Evolutionary conservation across 2,888 invertebrate genomes (phyloP), one percentile per base, ranked within the genome.

Genomic region (Xylophagus ater): DNA sequence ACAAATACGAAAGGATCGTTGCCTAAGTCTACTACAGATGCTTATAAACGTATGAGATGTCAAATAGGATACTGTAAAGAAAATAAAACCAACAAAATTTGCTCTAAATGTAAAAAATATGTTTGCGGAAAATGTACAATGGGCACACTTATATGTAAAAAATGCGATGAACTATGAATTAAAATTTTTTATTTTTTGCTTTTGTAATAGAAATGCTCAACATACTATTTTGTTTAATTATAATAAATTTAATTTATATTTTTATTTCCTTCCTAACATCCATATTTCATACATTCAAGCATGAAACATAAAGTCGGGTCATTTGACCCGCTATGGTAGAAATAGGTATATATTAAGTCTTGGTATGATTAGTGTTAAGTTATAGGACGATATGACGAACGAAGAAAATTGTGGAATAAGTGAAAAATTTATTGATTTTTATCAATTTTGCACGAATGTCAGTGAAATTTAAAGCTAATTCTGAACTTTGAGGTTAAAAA

Each of bases 281-380:
- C 34, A 40, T 34, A 40, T 40, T 40, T 40, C 40, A 40, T 34
- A 40, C 29, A 40, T 40, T 40, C 26, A 40, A 40, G 38, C 28
- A 20, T 19, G 17, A 24, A 24, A 24, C 24, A 24, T 10, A 32
- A 32, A 37, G 31, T 23, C 23, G 19, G 32, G 32, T 37, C 25
- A 37, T 37, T 32, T 37, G 30, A 37, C 30, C 37, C 30, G 20
- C 28, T 21, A 18, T 10, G 37, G 37, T 37, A 32, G 37, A 29
- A 37, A 37, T 30, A 33, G 32, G 26, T 32, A 39, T 13, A 14
- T 26, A 33, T 39, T n/a, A n/a, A n/a, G n/a, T n/a, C n/a, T n/a
- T n/a, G n/a, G n/a, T n/a, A n/a, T n/a, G n/a, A n/a, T n/a, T n/a
- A n/a, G n/a, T n/a, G n/a, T n/a, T n/a, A n/a, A n/a, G n/a, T n/a